Evolutionary conservation across 2,113 vertebrate species (phyloP).

Genomic region (Falco punctatus): DNA sequence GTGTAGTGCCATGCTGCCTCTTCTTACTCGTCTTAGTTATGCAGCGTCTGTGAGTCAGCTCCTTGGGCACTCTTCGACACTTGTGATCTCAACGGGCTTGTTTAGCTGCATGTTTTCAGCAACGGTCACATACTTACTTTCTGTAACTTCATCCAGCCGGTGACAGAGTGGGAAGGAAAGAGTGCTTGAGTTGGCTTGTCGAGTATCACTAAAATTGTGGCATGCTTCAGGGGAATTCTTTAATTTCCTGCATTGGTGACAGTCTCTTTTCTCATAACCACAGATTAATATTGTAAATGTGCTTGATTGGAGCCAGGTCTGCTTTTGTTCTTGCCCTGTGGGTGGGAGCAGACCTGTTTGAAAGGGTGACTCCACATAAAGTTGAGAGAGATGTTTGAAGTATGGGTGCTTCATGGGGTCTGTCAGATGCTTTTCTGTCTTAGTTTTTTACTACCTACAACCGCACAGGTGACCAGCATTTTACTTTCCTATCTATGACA

Average conservation of each 20-base stretch:
- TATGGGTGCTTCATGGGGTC: background rate
- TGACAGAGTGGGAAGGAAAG: background rate
- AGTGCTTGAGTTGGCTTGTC: background rate
- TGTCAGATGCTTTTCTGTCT: background rate
- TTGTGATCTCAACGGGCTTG: rapidly evolving
- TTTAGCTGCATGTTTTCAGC: background rate
- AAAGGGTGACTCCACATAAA: rapidly evolving
- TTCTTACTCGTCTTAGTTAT: background rate
- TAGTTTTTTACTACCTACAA: background rate
- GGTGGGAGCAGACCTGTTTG: background rate
- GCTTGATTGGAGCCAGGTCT: background rate
- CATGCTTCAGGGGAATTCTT: background rate
- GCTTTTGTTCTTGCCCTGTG: background rate
- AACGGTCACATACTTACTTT: background rate
- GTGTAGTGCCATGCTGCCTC: background rate
- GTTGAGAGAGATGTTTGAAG: background rate
- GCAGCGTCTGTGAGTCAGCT: background rate
- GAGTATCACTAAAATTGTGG: background rate
- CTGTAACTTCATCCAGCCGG: background rate
- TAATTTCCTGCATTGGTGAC: rapidly evolving
- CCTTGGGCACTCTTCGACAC: rapidly evolving
- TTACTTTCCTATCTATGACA: background rate
- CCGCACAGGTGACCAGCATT: background rate
- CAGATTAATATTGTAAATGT: background rate
- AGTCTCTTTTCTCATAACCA: background rate